Percentiles rank a stretch among this genome's conserved stretches.
Conservation (phyloP, 2,113 vertebrate genomes). For the Leucopsar rothschildi region DNA sequence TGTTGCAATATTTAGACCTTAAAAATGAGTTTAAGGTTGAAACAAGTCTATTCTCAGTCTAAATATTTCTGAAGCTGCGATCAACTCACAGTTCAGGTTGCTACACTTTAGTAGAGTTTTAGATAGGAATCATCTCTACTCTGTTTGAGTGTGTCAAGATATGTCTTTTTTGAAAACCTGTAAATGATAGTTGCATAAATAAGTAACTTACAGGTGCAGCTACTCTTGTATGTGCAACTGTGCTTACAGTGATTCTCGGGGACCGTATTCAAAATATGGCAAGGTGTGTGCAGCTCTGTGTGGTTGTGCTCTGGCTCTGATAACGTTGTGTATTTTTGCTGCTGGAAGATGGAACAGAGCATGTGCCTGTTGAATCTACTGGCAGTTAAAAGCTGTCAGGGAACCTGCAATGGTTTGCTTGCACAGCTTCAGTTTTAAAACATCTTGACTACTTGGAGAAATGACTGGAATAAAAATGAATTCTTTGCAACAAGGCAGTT, state of each 20-base stretch:
- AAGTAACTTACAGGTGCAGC: neutral
- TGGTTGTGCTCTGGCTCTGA: neutral
- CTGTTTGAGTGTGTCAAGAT: neutral
- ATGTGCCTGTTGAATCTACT: neutral
- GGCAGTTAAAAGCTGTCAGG: neutral
- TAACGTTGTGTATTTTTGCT: neutral
- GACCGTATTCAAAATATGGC: neutral
- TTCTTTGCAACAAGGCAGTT: neutral
- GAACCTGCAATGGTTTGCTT: neutral
- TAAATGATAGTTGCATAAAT: neutral
- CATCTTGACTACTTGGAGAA: neutral
- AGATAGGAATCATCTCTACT: neutral
- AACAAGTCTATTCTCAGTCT: neutral
- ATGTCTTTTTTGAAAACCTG: neutral
- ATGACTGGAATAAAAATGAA: neutral
- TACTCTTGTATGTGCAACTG: neutral
- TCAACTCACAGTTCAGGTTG: neutral
- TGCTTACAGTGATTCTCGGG: neutral
- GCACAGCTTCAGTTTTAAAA: neutral
- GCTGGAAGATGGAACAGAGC: neutral
- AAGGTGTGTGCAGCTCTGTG: neutral
- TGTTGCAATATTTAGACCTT: neutral
- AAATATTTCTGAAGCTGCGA: neutral
- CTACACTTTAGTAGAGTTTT: neutral
- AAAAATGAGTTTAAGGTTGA: neutral